phyloP scores from a whole-genome alignment of 1,140 invertebrate species.

The Papilio polyxenes region DNA sequence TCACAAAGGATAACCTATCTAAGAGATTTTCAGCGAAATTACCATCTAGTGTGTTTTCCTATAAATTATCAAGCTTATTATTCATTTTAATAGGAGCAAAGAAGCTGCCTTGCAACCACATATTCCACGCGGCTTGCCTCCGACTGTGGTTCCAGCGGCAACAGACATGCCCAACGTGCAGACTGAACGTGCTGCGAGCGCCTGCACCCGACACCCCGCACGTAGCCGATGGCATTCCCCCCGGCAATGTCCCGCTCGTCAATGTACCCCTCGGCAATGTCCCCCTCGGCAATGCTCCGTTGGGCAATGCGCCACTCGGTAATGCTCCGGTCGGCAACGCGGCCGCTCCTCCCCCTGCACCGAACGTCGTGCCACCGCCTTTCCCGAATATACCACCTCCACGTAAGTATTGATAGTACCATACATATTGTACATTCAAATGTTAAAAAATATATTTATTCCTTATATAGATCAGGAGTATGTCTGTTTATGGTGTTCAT shows the following conservation, averaged over 20 bases:
- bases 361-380: constrained; percentile 84
- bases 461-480: background rate
- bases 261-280: constrained; percentile 23
- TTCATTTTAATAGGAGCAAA: constrained; percentile 87
- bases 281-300: background rate
- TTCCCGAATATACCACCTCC: constrained; percentile 81
- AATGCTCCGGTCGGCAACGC: constrained; percentile 39
- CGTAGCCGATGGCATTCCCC: constrained; percentile 78
- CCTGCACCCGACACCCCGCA: constrained; percentile 78
- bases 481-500: too few relatives aligned
- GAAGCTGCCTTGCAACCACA: constrained; percentile 99
- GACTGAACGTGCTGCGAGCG: constrained; percentile 95
- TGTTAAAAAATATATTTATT: background rate
- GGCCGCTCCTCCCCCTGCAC: constrained; percentile 74
- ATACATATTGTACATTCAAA: background rate
- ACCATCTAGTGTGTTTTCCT: background rate
- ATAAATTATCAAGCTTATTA: background rate
- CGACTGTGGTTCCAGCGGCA: constrained; percentile 99
- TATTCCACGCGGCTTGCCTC: constrained; percentile 99
- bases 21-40: background rate
- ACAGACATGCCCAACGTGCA: constrained; percentile 99
- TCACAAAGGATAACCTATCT: background rate
- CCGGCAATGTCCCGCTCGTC: constrained; percentile 39
- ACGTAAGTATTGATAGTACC: constrained; percentile 49
- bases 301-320: constrained; percentile 10